A percentile compares a stretch with the other conserved stretches of the same genome.
Conservation (phyloP, 1,140 invertebrate genomes). For the Calliphora vicina region DNA sequence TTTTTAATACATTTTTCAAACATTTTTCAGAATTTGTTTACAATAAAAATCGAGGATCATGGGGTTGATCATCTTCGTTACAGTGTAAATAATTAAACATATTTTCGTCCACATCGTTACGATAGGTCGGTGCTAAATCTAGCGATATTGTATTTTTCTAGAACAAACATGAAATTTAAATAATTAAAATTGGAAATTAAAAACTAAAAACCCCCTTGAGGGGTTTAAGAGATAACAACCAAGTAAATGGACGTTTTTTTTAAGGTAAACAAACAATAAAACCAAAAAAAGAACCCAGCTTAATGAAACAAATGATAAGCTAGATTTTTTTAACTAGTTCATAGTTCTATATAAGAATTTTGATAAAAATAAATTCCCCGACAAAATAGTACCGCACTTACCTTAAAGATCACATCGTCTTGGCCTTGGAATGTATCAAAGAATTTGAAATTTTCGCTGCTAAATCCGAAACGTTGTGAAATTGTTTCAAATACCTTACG, state of each 20-base stretch:
- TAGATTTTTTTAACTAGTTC: too few relatives aligned
- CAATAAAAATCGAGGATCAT: conserved; percentile 28
- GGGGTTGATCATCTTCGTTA: conserved; percentile 8
- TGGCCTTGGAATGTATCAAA: conserved; percentile 35
- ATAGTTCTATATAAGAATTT: not conserved
- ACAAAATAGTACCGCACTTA: conserved; percentile 9
- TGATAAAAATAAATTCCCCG: not conserved
- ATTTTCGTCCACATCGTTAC: conserved; percentile 38
- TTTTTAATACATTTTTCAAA: not conserved
- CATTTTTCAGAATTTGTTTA: not conserved
- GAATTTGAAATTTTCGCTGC: conserved; percentile 36
- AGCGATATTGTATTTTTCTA: conserved; percentile 39
- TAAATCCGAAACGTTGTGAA: not conserved
- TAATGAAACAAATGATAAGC: too few relatives aligned
- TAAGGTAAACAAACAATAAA: too few relatives aligned
- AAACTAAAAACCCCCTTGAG: not conserved
- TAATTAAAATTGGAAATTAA: not conserved
- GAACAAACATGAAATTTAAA: not conserved
- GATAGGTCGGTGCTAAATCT: conserved; percentile 28
- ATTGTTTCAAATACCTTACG: conserved; percentile 19
- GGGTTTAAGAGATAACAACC: too few relatives aligned
- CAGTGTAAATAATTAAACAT: conserved; percentile 39
- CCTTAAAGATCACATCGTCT: conserved; percentile 43
- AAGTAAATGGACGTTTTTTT: too few relatives aligned
- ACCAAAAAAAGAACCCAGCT: too few relatives aligned